Percentiles rank a stretch among this genome's conserved stretches.
phyloP scores from a whole-genome alignment of 2,888 invertebrate genomes.

The Omphaloscelis lunosa region DNA sequence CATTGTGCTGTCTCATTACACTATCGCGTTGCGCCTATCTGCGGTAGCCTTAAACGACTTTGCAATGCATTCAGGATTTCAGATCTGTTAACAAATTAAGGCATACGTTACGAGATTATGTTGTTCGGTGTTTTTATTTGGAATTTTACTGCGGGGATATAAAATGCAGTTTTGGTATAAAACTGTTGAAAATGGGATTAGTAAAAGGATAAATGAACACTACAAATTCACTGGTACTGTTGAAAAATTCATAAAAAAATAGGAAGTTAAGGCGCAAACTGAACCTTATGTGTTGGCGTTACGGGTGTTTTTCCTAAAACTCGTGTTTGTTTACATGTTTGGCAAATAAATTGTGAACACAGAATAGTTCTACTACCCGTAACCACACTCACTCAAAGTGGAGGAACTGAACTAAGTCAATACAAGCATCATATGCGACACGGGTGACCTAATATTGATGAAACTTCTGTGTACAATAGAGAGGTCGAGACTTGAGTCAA shows the following conservation, averaged over 20 bases:
- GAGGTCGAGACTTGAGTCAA: slow-evolving; percentile 20
- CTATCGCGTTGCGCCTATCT: background rate
- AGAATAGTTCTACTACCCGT: background rate
- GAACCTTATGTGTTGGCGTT: too few relatives aligned
- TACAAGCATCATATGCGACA: background rate
- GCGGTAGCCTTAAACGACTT: slow-evolving; percentile 5
- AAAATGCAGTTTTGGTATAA: slow-evolving; percentile 20
- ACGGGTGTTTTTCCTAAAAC: too few relatives aligned
- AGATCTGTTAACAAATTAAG: slow-evolving; percentile 41
- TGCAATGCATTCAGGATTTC: slow-evolving; percentile 27
- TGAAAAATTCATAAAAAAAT: too few relatives aligned
- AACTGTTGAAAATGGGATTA: background rate
- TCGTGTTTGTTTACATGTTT: too few relatives aligned
- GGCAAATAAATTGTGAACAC: too few relatives aligned
- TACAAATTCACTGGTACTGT: too few relatives aligned
- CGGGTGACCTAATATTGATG: slow-evolving; percentile 22
- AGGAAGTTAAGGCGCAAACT: too few relatives aligned
- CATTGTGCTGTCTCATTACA: too few relatives aligned
- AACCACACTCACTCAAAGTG: background rate
- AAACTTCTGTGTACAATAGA: slow-evolving; percentile 21
- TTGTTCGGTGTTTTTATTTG: slow-evolving; percentile 24
- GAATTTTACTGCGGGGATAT: background rate
- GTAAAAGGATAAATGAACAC: background rate
- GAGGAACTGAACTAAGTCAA: slow-evolving; percentile 1
- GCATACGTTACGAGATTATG: slow-evolving; percentile 42